Conservation (phyloP, 2,888 invertebrate genomes). For the Phrixothrix hirtus region DNA sequence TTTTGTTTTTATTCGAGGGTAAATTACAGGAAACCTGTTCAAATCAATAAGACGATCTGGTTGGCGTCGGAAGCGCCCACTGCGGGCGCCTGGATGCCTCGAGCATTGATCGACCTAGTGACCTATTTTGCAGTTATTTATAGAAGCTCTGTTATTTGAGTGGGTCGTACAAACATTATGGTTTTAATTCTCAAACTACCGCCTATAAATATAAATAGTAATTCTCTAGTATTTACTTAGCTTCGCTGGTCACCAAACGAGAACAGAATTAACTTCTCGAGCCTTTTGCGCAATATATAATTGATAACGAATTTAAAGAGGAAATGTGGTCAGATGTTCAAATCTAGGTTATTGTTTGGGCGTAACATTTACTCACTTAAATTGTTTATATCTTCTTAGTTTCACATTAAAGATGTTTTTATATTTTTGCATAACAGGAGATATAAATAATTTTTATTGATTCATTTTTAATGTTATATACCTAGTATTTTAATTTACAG, state of each 20-base stretch:
- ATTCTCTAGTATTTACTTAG: background rate
- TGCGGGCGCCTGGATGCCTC: conserved; percentile 41
- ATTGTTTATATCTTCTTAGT: too few relatives aligned
- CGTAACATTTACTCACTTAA: too few relatives aligned
- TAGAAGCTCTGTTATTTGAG: conserved; percentile 31
- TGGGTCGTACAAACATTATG: conserved; percentile 28
- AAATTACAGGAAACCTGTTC: conserved; percentile 12
- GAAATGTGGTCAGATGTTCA: background rate
- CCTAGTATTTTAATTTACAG: too few relatives aligned
- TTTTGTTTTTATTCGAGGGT: conserved; percentile 17
- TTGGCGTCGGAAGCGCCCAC: conserved; percentile 38
- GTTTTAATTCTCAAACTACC: conserved; percentile 4
- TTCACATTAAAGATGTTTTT: too few relatives aligned
- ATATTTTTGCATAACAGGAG: too few relatives aligned
- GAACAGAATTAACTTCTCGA: background rate
- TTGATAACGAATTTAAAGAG: background rate
- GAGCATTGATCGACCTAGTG: conserved; percentile 43
- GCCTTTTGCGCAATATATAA: background rate
- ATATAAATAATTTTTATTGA: too few relatives aligned
- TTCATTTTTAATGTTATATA: too few relatives aligned
- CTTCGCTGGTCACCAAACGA: background rate
- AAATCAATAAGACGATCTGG: conserved; percentile 39
- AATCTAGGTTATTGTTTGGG: background rate
- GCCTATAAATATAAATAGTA: background rate
- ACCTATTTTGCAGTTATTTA: conserved; percentile 39